Base-by-base conservation (phyloP, 2,888 invertebrate species). In the Atherix ibis region DNA sequence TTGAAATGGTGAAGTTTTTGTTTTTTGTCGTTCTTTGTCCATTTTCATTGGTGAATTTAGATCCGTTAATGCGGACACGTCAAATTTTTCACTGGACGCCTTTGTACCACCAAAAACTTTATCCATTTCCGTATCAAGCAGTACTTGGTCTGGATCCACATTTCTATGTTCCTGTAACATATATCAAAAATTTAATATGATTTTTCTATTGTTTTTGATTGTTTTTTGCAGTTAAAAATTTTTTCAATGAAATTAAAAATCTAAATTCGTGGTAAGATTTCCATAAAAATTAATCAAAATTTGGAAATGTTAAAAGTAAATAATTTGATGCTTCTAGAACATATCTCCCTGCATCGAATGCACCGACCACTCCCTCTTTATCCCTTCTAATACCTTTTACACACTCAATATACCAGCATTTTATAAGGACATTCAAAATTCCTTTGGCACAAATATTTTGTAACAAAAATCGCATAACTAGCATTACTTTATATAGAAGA, bases 111-210 rank as follows among this genome's bases (percentile, higher is more conserved):
- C 80, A 59, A 85, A 81, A 50, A 84, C 83, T 59, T 84, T 79
- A 51, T 83, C 83, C 76, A 84, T 84, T 70, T 84, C 85, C 60
- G 82, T 81, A 64, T 85, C 84, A 64, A 85, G 66, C 47, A 73
- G 74, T 47, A 79, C 68, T 56, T 76, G 76, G 58, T 74, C 68
- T 53, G 66, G 62, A 62, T 68, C 65, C 63, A 64, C 54, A 67
- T 67, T 62, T 64, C 68, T 62, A 56, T 60, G 65, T 46, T 51
- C 46, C 47, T 52, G 39, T 4, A 44, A 45, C 28, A 22, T 5
- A 24, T 5, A 17, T 22, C 10, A 9, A 26, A 15, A 10, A 10
- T 24, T 10, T 24, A 22, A 32, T 18, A 26, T 26, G 13, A 26
- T 3, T 26, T 8, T 22, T 22, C n/a, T 5, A 26, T 4, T 3